Evolutionary conservation across 2,797 vertebrate genomes (phyloP), one percentile per base, ranked within the genome.

Genomic region (Crax fasciolata): DNA sequence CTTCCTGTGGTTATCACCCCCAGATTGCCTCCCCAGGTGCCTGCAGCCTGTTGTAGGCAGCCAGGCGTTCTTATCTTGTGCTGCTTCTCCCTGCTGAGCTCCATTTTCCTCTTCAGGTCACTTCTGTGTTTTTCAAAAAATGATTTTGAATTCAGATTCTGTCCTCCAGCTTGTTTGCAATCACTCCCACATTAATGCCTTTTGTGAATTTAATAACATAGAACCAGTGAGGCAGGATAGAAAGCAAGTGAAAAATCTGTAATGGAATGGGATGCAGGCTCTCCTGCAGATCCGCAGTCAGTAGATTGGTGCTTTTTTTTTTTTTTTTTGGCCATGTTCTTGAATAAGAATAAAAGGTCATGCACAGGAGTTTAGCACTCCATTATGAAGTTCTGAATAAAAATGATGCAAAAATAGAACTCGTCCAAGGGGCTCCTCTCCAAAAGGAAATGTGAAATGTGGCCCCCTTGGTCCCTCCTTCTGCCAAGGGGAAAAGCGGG

Each of bases 321-420:
- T 19, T 21, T 38, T 54, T 59, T 43, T 71, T n/a, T 11, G 43
- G 17, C 43, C 35, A 3, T 24, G 5, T 44, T 61, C 44, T 43
- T 4, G 9, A 35, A n/a, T 44, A 5, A 23, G 23, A 65, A 30
- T 20, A 19, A n/a, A 57, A 57, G 54, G 54, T 19, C 27, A 4
- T 7, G 10, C 21, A 4, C 23, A 13, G 27, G 12, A 24, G 23
- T 28, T 38, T 38, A 28, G 48, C 3, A 1, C 30, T 46, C 17
- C 1, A 0, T 48, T 48, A 9, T 3, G 25, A n/a, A 0, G 3
- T 78, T 83, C 27, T 0, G 2, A 48, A 38, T 73, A n/a, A 46
- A 78, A 77, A 38, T 5, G 55, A 23, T 76, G 39, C 75, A 72
- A 55, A 92, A 73, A 48, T 14, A 54, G 38, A 85, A 49, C 20